These are phyloP conservation scores for Myrmophylax atrothorax DNA, from an alignment of 2,113 vertebrate species.

Conservation along the genomic window DNA sequence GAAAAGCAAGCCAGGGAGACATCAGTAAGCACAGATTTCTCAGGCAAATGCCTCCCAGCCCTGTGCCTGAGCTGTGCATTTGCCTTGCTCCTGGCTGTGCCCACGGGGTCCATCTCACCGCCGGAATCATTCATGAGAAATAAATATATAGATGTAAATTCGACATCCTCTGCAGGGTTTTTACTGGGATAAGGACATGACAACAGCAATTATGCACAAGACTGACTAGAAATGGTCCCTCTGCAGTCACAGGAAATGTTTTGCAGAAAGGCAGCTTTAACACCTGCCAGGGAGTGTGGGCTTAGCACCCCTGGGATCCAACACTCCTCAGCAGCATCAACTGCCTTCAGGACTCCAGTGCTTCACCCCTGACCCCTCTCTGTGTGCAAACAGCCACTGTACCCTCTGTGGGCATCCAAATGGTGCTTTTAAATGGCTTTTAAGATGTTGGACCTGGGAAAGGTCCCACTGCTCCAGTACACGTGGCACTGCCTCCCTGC, in stretches of 20 bases:
- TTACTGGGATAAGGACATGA: neutral
- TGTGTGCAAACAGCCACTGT: neutral
- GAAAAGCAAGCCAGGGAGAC: neutral
- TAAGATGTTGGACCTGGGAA: neutral
- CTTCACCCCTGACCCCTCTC: neutral
- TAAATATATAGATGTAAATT: neutral
- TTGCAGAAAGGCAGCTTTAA: neutral
- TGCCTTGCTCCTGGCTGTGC: neutral
- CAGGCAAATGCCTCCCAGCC: neutral
- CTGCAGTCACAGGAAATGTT: neutral
- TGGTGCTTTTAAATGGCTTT: neutral
- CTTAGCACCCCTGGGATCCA: neutral
- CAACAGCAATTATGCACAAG: neutral
- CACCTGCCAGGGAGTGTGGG: neutral
- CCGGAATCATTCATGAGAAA: neutral
- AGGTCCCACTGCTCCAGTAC: neutral
- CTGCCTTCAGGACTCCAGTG: neutral
- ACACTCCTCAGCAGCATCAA: neutral
- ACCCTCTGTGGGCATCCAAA: neutral
- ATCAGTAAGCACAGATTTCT: neutral
- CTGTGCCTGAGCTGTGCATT: neutral
- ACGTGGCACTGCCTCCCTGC: neutral
- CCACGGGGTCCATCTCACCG: neutral
- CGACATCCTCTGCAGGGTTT: neutral
- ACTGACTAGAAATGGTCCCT: neutral